phyloP scores from a whole-genome alignment of 1,140 invertebrate species.

The Anastrepha obliqua region DNA sequence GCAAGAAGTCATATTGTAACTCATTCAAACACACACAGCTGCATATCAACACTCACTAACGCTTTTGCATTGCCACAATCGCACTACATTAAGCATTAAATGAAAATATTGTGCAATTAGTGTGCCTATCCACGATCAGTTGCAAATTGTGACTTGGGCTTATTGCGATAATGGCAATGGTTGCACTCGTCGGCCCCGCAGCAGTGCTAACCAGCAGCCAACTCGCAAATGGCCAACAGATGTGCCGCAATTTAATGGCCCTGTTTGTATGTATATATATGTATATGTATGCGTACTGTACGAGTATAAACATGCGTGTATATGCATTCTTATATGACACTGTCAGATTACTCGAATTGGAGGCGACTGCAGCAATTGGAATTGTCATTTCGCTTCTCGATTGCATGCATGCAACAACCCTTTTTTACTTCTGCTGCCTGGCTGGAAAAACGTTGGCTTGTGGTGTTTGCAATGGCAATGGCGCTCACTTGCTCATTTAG shows the following conservation, averaged over 20 bases:
- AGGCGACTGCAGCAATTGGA: slow-evolving; percentile 26
- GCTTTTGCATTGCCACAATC: not conserved
- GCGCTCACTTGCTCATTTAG: slow-evolving; percentile 15
- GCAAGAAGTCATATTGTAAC: slow-evolving; percentile 9
- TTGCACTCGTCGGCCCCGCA: slow-evolving; percentile 13
- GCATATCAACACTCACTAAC: not conserved
- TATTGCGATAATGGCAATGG: slow-evolving; percentile 44
- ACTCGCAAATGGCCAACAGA: not conserved
- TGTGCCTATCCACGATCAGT: slow-evolving; percentile 41
- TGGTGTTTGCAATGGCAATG: not conserved
- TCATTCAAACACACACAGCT: not conserved
- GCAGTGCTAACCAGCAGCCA: not conserved
- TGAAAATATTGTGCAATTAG: slow-evolving; percentile 45
- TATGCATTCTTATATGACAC: not conserved
- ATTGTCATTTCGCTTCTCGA: slow-evolving; percentile 21
- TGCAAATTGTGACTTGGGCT: slow-evolving; percentile 22
- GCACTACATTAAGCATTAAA: slow-evolving; percentile 26
- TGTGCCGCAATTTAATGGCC: slow-evolving; percentile 29
- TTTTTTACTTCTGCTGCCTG: not conserved
- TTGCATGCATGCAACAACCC: not conserved
- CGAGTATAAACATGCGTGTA: not conserved
- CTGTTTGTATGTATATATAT: not conserved
- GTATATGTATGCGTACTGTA: not conserved
- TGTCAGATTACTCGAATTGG: not conserved
- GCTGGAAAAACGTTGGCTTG: not conserved